Conservation (phyloP, 2,888 invertebrate species). For the Lumbricus terrestris region DNA sequence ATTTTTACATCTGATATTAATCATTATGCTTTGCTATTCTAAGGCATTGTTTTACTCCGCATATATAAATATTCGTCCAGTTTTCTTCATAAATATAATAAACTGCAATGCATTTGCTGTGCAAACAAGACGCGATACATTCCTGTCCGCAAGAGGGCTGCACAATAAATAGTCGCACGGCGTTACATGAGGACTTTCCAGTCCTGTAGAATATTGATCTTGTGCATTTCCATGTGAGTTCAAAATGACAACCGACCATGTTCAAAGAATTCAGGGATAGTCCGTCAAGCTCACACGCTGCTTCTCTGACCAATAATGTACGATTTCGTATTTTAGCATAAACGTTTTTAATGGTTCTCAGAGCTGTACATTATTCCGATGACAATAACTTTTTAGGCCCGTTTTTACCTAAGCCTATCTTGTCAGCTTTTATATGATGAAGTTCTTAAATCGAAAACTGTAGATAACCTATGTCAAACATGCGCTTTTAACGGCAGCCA, state of each 20-base stretch:
- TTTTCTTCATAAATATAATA: too few species aligned
- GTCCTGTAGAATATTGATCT: neutral
- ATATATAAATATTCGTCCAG: too few species aligned
- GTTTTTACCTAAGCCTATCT: neutral
- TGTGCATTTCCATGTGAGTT: neutral
- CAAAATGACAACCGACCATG: neutral
- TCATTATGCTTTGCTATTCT: too few species aligned
- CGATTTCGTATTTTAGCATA: neutral
- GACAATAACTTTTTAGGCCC: neutral
- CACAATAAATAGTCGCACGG: too few species aligned
- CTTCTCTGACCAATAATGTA: neutral
- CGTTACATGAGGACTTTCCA: too few species aligned
- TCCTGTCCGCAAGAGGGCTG: too few species aligned
- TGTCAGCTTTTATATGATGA: neutral
- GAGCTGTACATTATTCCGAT: constrained; percentile 3
- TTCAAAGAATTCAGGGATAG: neutral
- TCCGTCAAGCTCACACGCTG: neutral
- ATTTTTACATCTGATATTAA: too few species aligned
- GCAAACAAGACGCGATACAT: too few species aligned
- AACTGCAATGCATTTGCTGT: too few species aligned
- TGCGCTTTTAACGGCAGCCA: neutral
- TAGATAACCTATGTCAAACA: neutral
- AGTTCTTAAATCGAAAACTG: neutral
- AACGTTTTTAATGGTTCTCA: neutral
- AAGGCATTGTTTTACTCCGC: too few species aligned